phyloP scores from a whole-genome alignment of 2,113 vertebrate species.

The Edolisoma coerulescens region DNA sequence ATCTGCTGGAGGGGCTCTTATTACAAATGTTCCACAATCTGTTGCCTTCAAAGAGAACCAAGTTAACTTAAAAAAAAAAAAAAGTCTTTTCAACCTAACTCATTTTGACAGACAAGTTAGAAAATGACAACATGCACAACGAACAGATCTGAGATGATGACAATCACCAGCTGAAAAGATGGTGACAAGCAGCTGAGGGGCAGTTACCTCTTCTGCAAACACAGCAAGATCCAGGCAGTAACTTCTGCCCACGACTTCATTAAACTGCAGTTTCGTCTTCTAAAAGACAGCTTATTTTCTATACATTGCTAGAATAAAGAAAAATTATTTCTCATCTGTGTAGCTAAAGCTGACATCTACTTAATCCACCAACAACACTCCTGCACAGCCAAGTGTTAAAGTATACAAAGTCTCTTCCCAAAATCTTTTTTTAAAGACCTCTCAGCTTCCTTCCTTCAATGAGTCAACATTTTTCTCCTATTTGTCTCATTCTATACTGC shows the following conservation, averaged over 20 bases:
- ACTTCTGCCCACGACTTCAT: not conserved
- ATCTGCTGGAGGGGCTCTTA: slow-evolving; percentile 19
- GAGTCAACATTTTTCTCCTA: not conserved
- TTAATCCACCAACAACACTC: not conserved
- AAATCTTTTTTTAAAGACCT: not conserved
- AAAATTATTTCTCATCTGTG: not conserved
- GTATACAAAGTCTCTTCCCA: not conserved
- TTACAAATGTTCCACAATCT: slow-evolving; percentile 41
- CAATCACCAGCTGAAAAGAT: not conserved
- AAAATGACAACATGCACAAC: not conserved
- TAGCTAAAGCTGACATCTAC: not conserved
- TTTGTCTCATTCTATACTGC: not conserved
- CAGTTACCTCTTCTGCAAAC: not conserved
- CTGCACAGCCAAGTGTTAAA: not conserved
- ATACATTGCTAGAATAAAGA: not conserved
- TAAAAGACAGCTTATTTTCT: not conserved
- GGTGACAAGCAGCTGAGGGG: slow-evolving; percentile 14
- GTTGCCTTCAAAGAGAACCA: slow-evolving; percentile 19
- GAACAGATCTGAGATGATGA: not conserved
- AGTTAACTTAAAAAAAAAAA: not conserved
- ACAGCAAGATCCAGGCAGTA: not conserved
- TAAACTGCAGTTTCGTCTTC: not conserved
- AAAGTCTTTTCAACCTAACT: not conserved
- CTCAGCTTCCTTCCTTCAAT: not conserved
- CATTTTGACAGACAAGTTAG: slow-evolving; percentile 21